These are phyloP conservation scores for Sciurus niger DNA, from an alignment of 2,113 vertebrate genomes.

Conservation along the genomic window DNA sequence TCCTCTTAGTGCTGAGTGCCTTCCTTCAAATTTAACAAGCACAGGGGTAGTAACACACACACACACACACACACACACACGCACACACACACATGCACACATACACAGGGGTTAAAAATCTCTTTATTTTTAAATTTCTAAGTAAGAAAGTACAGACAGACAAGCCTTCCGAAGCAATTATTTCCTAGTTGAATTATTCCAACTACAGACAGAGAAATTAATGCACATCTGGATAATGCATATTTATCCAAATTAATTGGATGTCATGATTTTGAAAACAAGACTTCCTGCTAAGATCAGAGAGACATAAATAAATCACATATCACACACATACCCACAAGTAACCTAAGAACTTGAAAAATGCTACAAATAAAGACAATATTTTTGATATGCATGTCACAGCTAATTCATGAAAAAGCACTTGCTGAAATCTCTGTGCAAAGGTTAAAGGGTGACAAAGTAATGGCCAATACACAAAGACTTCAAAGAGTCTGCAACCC, in stretches of 20 bases:
- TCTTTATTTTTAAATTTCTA: constrained; percentile 23
- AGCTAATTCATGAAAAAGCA: constrained; percentile 18
- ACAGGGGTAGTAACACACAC: neutral
- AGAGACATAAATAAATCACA: neutral
- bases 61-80: neutral
- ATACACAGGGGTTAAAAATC: neutral
- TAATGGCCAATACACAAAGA: neutral
- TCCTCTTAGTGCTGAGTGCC: neutral
- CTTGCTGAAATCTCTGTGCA: constrained; percentile 1
- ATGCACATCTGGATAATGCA: neutral
- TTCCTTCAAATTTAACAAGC: neutral
- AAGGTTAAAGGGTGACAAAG: neutral
- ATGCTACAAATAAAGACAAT: constrained; percentile 19
- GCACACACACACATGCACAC: neutral
- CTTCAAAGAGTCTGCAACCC: neutral
- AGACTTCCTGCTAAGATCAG: neutral
- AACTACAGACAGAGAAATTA: constrained; percentile 29
- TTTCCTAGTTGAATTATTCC: constrained; percentile 57
- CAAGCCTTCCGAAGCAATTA: constrained; percentile 49
- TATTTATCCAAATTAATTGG: constrained; percentile 56
- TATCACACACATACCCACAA: neutral
- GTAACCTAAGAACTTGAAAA: constrained; percentile 16
- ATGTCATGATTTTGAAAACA: constrained; percentile 43
- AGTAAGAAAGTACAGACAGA: constrained; percentile 48
- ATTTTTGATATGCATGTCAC: constrained; percentile 31